These are phyloP conservation scores for Gobio occitaniae DNA, from an alignment of 2,797 vertebrate species.

Conservation along the genomic window DNA sequence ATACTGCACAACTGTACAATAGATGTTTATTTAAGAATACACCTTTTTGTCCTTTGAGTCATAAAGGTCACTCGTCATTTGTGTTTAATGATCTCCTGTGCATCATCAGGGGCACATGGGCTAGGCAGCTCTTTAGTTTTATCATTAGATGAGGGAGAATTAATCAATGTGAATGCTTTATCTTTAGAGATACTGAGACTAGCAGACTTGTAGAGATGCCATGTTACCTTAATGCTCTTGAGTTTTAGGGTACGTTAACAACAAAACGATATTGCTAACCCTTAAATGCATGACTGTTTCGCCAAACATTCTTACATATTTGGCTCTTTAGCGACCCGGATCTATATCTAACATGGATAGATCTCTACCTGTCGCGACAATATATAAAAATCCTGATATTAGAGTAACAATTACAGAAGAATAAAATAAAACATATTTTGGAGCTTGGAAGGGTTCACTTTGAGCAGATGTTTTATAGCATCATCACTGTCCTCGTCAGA, in stretches of 20 bases:
- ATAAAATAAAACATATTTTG: too few relatives aligned
- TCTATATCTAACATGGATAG: too few relatives aligned
- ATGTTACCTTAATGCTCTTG: not conserved
- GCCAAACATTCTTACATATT: too few relatives aligned
- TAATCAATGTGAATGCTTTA: not conserved
- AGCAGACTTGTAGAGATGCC: not conserved
- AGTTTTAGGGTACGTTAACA: not conserved
- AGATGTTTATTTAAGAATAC: not conserved
- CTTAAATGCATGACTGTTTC: too few relatives aligned
- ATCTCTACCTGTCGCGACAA: too few relatives aligned
- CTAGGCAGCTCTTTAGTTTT: constrained; percentile 6
- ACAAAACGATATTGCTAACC: too few relatives aligned
- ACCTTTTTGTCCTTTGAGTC: not conserved
- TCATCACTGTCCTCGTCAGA: too few relatives aligned
- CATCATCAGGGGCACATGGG: not conserved
- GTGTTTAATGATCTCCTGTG: constrained; percentile 2
- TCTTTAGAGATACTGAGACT: constrained; percentile 1
- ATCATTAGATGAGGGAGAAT: constrained; percentile 29
- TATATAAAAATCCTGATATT: too few relatives aligned
- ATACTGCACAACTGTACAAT: not conserved
- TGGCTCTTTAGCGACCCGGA: too few relatives aligned
- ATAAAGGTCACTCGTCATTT: constrained; percentile 8
- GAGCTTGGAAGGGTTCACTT: too few relatives aligned
- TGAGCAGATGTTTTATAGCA: too few relatives aligned
- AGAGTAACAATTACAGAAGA: too few relatives aligned